These are phyloP conservation scores for Rhinoderma darwinii DNA, from an alignment of 2,113 vertebrate genomes.

Conservation along the genomic window DNA sequence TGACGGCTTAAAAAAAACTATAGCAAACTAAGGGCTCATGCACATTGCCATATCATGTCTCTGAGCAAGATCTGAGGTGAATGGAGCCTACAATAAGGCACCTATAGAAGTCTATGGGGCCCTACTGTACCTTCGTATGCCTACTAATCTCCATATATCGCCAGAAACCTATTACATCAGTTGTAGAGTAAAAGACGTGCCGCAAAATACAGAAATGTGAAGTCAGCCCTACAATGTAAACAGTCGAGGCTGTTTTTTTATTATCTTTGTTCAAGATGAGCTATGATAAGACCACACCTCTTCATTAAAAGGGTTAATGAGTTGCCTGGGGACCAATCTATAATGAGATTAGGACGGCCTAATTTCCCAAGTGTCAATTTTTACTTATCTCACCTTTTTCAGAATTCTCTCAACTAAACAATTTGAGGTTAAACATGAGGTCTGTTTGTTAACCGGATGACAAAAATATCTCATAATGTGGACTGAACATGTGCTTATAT, in stretches of 20 bases:
- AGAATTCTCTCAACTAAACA: neutral
- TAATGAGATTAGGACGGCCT: constrained; percentile 28
- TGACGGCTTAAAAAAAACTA: too few species aligned
- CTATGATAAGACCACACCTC: constrained; percentile 5
- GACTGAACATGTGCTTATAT: neutral
- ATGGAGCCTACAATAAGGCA: too few species aligned
- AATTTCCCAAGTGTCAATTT: constrained; percentile 37
- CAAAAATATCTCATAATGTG: neutral
- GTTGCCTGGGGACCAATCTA: constrained; percentile 35
- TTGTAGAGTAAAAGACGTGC: neutral
- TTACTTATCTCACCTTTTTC: constrained; percentile 37
- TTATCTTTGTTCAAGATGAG: neutral
- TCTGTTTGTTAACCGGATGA: neutral
- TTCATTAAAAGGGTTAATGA: constrained; percentile 46
- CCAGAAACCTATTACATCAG: neutral
- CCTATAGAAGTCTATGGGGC: too few species aligned
- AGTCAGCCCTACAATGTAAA: neutral
- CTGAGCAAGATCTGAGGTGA: too few species aligned
- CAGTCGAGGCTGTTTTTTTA: neutral
- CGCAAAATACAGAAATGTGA: neutral
- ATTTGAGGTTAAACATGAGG: neutral
- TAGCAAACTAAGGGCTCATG: too few species aligned
- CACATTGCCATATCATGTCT: too few species aligned
- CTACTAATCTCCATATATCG: too few species aligned
- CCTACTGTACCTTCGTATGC: too few species aligned